These are phyloP conservation scores for Xestia rhomboidea DNA, from an alignment of 2,888 invertebrate species.

Conservation along the genomic window DNA sequence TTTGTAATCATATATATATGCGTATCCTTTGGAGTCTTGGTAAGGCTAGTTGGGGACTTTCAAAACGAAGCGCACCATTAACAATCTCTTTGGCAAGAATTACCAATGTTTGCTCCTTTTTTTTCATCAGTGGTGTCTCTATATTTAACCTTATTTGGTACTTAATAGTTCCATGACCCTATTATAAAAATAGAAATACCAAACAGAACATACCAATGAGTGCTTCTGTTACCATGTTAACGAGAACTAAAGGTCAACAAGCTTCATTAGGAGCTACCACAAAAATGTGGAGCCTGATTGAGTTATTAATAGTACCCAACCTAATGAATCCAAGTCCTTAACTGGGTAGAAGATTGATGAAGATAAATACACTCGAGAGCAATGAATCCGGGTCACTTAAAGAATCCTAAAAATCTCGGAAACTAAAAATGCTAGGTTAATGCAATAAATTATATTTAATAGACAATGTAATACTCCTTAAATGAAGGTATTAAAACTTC, in stretches of 20 bases:
- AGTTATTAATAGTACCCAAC: constrained; percentile 25
- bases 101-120: neutral
- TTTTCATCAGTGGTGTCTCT: neutral
- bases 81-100: neutral
- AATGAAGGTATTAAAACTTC: too few species aligned
- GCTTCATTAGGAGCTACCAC: constrained; percentile 17
- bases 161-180: constrained; percentile 5
- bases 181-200: constrained; percentile 10
- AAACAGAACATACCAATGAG: constrained; percentile 2
- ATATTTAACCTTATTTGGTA: neutral
- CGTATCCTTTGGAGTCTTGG: neutral
- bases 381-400: too few species aligned
- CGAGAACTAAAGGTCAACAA: neutral
- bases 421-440: too few species aligned
- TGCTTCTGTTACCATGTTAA: neutral
- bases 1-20: neutral
- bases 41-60: neutral
- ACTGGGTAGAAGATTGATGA: constrained; percentile 43
- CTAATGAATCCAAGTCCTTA: constrained; percentile 30
- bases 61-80: neutral
- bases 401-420: too few species aligned
- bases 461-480: too few species aligned
- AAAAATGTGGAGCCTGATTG: constrained; percentile 11
- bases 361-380: too few species aligned
- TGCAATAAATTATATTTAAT: too few species aligned